phyloP scores from a whole-genome alignment of 2,888 invertebrate species.

The Plutella xylostella region DNA sequence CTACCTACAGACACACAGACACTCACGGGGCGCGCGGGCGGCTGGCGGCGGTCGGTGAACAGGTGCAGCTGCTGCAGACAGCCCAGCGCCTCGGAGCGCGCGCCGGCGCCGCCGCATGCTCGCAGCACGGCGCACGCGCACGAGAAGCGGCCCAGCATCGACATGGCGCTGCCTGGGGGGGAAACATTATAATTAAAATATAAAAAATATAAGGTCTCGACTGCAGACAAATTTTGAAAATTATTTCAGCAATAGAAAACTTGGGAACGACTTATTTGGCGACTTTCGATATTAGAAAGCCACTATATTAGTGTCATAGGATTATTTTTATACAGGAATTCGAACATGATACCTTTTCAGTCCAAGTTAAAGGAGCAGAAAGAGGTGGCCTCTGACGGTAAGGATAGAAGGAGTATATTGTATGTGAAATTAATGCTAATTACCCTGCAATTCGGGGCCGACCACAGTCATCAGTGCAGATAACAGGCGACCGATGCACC shows the following conservation, averaged over 20 bases:
- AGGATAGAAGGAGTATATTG: too few relatives aligned
- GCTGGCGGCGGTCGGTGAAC: slow-evolving; percentile 95
- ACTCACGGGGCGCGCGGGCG: slow-evolving; percentile 91
- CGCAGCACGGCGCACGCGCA: slow-evolving; percentile 95
- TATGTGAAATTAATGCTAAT: too few relatives aligned
- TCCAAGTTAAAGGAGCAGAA: too few relatives aligned
- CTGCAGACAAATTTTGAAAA: too few relatives aligned
- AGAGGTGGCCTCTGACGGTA: too few relatives aligned
- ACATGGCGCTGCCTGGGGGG: slow-evolving; percentile 33
- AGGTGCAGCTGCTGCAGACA: slow-evolving; percentile 98
- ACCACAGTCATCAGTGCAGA: slow-evolving; percentile 97
- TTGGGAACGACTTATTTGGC: too few relatives aligned
- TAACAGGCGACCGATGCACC: slow-evolving; percentile 90
- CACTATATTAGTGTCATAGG: too few relatives aligned
- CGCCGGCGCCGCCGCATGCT: slow-evolving; percentile 89
- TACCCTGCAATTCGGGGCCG: slow-evolving; percentile 96
- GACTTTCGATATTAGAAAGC: too few relatives aligned
- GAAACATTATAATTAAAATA: neutral
- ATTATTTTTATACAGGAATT: too few relatives aligned
- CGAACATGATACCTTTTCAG: too few relatives aligned
- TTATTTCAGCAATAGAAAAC: too few relatives aligned
- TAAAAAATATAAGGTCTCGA: too few relatives aligned
- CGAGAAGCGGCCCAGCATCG: slow-evolving; percentile 74
- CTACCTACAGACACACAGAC: slow-evolving; percentile 93
- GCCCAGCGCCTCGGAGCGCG: slow-evolving; percentile 95